Conservation (phyloP, 2,113 vertebrate species). For the Pelusios castaneus region DNA sequence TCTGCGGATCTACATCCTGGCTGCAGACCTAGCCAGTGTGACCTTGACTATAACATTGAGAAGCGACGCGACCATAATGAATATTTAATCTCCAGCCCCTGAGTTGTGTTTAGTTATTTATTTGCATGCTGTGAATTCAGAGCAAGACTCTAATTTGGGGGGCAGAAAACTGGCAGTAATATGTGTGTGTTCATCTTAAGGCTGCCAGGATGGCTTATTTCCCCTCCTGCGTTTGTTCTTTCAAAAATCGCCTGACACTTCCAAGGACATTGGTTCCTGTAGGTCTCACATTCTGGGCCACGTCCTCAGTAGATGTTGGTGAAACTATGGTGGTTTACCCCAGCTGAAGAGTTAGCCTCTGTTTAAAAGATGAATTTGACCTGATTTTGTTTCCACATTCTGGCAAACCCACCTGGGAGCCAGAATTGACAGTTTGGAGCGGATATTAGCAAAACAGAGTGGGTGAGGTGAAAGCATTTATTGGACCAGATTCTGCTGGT, state of each 20-base stretch:
- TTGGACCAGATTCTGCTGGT: background rate
- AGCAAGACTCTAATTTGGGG: background rate
- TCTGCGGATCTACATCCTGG: background rate
- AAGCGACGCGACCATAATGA: background rate
- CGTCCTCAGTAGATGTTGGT: accelerated
- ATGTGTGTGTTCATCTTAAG: background rate
- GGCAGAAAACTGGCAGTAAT: background rate
- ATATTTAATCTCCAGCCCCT: background rate
- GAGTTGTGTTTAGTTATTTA: background rate
- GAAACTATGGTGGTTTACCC: accelerated
- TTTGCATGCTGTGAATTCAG: accelerated
- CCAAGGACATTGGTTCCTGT: background rate
- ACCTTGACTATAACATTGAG: slow-evolving; percentile 80
- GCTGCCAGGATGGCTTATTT: accelerated
- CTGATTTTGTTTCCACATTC: background rate
- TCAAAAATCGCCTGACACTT: accelerated
- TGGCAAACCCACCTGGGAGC: slow-evolving; percentile 34
- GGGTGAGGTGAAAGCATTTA: background rate
- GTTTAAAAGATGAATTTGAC: slow-evolving; percentile 34
- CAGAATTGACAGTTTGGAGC: background rate
- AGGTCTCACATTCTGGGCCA: accelerated
- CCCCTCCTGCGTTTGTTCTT: accelerated
- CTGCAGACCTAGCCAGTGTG: slow-evolving; percentile 45
- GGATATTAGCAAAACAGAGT: background rate
- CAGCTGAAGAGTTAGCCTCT: background rate